Evolutionary conservation across 2,113 vertebrate genomes (phyloP).

Genomic region (Anoura caudifer): DNA sequence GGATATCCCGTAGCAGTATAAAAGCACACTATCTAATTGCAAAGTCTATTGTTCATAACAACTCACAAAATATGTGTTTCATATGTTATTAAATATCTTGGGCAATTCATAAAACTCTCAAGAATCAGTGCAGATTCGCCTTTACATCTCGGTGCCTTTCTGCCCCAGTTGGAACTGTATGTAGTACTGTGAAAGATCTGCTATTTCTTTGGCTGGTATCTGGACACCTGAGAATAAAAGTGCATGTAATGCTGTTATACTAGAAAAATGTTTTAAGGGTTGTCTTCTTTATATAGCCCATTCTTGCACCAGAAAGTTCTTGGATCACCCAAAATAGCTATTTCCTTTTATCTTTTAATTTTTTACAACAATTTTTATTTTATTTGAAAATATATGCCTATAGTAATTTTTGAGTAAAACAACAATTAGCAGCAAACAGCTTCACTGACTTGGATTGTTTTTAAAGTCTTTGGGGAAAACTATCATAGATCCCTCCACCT

Average conservation of each 20-base stretch:
- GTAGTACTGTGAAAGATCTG: background rate
- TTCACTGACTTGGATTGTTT: background rate
- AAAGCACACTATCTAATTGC: background rate
- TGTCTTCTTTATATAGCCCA: background rate
- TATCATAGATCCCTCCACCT: background rate
- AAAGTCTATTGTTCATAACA: background rate
- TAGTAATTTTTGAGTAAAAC: background rate
- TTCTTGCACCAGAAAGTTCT: background rate
- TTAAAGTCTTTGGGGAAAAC: background rate
- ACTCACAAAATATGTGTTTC: background rate
- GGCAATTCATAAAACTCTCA: background rate
- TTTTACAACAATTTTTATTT: background rate
- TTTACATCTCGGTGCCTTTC: background rate
- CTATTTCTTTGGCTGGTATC: background rate
- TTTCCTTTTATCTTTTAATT: background rate
- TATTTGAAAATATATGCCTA: no score
- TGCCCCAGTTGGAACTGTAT: background rate
- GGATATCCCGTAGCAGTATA: background rate
- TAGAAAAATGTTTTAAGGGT: background rate
- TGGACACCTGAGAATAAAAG: background rate
- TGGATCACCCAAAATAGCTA: background rate
- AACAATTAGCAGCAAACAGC: background rate
- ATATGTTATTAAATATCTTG: background rate
- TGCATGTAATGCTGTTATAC: background rate
- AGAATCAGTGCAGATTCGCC: background rate